Base-by-base conservation (phyloP, 2,797 vertebrate genomes). In the Bufotes viridis region DNA sequence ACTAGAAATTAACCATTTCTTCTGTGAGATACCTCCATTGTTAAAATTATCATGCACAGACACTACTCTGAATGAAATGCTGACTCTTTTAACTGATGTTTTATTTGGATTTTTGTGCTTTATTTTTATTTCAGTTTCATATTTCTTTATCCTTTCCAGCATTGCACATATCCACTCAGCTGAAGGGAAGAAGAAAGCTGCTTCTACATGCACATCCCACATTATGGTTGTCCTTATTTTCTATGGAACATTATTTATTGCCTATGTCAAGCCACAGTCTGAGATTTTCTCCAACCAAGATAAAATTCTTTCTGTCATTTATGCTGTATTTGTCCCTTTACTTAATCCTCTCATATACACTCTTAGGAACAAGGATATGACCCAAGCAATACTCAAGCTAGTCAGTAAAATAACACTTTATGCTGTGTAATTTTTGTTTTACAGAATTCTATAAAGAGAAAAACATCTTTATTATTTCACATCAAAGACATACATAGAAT, bases 21-120 rank as follows among this genome's bases (percentile, higher is more conserved):
- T 92, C 82, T 92, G 92, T 87, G 91, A 93, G 53, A 76, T 92
- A 0, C 81, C 90, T 26, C 88, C 92, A 2, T 75, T 92, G 20
- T 65, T 91, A 22, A 90, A 85, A 11, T 13, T 86, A 55, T 79
- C 75, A 65, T 86, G 84, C 24, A 53, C 89, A 88, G 65, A 90
- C n/a, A 88, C 87, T 9, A 76, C 67, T 22, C 20, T 90, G 63
- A 87, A 90, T 82, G 81, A 90, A 34, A 57, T 79, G 13, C 24
- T 79, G 15, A 78, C 75, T 29, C 24, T 79, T 55, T 20, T 78
- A 26, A 86, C 84, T 29, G 84, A 86, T n/a, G 60, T 86, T 2
- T 26, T 86, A 15, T 55, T 78, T 55, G 74, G 84, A 0, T 34
- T 86, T 17, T 14, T 69, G 17, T 86, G 84, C 34, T 79, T 86